These are phyloP conservation scores for Sebastes vulpes DNA, from an alignment of 2,797 vertebrate species.

Conservation along the genomic window DNA sequence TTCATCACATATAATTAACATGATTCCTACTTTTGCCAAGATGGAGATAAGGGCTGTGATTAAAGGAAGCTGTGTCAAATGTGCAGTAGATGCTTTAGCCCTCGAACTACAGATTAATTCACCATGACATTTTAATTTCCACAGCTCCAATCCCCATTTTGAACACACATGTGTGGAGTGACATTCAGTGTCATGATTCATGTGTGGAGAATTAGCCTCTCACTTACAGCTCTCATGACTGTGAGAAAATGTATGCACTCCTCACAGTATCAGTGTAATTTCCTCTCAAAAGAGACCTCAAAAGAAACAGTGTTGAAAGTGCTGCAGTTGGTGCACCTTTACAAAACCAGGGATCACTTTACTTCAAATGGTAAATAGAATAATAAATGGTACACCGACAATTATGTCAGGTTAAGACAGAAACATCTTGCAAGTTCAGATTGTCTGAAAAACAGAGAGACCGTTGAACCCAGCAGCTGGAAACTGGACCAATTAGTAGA, in stretches of 20 bases:
- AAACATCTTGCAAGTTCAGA: background rate
- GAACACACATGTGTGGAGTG: conserved; percentile 30
- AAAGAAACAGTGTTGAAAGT: background rate
- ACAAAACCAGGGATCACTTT: background rate
- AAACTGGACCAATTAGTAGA: background rate
- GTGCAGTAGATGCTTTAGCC: conserved; percentile 19
- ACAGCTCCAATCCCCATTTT: conserved; percentile 23
- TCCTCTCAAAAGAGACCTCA: background rate
- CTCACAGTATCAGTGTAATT: background rate
- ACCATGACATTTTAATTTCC: conserved; percentile 52
- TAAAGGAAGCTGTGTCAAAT: conserved; percentile 50
- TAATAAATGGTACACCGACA: background rate
- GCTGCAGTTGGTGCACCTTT: background rate
- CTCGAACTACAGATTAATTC: conserved; percentile 47
- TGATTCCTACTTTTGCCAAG: conserved; percentile 52
- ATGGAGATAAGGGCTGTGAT: conserved; percentile 56
- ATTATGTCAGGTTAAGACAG: background rate
- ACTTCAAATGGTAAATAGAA: background rate
- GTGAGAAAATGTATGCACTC: conserved; percentile 3
- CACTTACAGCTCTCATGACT: background rate
- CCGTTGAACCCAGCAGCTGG: background rate
- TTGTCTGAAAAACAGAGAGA: background rate
- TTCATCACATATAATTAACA: conserved; percentile 57
- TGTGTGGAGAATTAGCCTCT: conserved; percentile 1
- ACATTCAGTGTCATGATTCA: conserved; percentile 28